Conservation (phyloP, 2,888 invertebrate species). For the Cetonia aurata region DNA sequence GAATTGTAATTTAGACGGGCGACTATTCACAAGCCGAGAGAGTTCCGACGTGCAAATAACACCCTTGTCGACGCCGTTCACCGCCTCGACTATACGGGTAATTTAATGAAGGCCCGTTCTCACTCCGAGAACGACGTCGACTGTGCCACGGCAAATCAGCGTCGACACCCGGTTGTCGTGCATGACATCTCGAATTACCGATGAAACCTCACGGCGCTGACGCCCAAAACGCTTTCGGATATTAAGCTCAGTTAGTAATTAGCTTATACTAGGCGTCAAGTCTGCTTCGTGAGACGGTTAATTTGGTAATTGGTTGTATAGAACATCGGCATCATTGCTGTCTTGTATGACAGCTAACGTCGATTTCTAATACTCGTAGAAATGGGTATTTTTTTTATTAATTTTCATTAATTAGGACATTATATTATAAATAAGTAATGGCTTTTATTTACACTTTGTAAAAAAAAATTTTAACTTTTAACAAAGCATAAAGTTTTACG, state of each 20-base stretch:
- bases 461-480: too few relatives aligned
- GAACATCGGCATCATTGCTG: too few relatives aligned
- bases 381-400: too few relatives aligned
- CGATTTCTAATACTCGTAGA: too few relatives aligned
- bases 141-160: conserved; percentile 61
- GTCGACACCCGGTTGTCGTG: conserved; percentile 64
- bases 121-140: conserved; percentile 55
- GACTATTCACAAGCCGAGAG: neutral
- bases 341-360: too few relatives aligned
- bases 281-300: conserved; percentile 58
- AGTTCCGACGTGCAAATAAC: conserved; percentile 16
- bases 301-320: conserved; percentile 61
- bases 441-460: too few relatives aligned
- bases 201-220: conserved; percentile 66
- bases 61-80: conserved; percentile 8
- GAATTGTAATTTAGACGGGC: neutral
- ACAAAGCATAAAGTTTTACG: too few relatives aligned
- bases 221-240: conserved; percentile 62
- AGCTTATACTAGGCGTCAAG: conserved; percentile 55
- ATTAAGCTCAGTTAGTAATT: conserved; percentile 63
- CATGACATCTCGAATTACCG: conserved; percentile 66
- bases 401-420: too few relatives aligned
- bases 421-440: too few relatives aligned
- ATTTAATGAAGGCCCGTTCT: conserved; percentile 43
- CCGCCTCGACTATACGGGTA: conserved; percentile 2